A percentile compares a stretch with the other conserved stretches of the same genome.
Evolutionary conservation across 2,888 invertebrate species (phyloP).

Genomic region (Plebejus anna): DNA sequence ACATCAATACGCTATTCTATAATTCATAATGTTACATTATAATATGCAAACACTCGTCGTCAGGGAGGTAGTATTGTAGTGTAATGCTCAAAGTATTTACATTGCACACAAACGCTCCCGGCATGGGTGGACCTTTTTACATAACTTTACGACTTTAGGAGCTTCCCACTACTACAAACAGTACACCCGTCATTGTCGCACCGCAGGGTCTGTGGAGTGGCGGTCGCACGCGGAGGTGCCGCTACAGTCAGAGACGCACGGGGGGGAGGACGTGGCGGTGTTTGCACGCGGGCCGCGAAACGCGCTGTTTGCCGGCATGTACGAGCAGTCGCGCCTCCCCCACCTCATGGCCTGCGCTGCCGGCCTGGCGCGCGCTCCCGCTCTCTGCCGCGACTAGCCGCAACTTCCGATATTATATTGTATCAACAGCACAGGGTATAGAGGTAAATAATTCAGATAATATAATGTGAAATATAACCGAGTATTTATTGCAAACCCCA

Average conservation of each 20-base stretch:
- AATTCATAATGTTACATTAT: too few species aligned
- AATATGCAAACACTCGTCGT: too few species aligned
- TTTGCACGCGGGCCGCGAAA: conserved; percentile 86
- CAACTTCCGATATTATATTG: too few species aligned
- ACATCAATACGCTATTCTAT: too few species aligned
- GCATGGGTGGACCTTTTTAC: too few species aligned
- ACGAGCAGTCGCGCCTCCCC: conserved; percentile 88
- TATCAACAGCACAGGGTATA: too few species aligned
- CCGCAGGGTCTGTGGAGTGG: conserved; percentile 46
- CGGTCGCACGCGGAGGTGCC: conserved; percentile 73
- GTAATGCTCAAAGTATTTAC: too few species aligned
- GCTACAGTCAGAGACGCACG: conserved; percentile 83
- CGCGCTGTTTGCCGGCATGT: conserved; percentile 86
- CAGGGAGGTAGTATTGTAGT: too few species aligned
- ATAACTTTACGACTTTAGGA: too few species aligned
- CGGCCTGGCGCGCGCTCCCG: conserved; percentile 81
- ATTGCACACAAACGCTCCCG: too few species aligned
- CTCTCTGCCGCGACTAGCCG: conserved; percentile 48
- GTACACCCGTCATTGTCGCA: background rate
- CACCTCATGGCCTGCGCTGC: conserved; percentile 86
- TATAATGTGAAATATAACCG: background rate
- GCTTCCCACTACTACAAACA: too few species aligned
- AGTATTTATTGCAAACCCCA: background rate
- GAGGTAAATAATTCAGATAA: background rate
- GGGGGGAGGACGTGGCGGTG: conserved; percentile 89